These are phyloP conservation scores for Synchiropus splendidus DNA, from an alignment of 2,113 vertebrate genomes.

Conservation along the genomic window DNA sequence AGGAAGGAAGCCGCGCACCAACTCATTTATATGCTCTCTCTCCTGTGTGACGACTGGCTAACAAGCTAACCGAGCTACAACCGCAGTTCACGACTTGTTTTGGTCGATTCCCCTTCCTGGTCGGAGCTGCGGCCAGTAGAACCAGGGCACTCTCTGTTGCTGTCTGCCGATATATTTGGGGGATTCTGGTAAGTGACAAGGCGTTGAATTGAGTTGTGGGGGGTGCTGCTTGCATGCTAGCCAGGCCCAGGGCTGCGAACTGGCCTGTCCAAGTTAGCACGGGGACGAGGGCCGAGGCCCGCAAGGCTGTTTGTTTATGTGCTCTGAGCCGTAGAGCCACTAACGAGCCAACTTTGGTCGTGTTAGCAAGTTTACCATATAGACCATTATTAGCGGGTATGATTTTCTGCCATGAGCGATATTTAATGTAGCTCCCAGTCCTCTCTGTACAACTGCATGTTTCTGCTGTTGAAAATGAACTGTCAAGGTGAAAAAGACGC, in stretches of 20 bases:
- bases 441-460: no score
- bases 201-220: not conserved
- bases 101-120: slow-evolving; percentile 31
- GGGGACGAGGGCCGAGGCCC: slow-evolving; percentile 55
- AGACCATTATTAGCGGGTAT: no score
- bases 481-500: no score
- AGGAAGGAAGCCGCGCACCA: slow-evolving; percentile 56
- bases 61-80: slow-evolving; percentile 34
- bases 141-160: slow-evolving; percentile 10
- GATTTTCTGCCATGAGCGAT: no score
- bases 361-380: not conserved
- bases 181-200: slow-evolving; percentile 54
- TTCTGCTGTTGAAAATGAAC: no score
- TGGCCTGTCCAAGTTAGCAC: slow-evolving; percentile 52
- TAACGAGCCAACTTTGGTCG: not conserved
- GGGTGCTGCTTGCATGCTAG: slow-evolving; percentile 1
- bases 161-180: slow-evolving; percentile 27
- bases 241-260: no score
- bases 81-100: slow-evolving; percentile 9
- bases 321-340: slow-evolving; percentile 3
- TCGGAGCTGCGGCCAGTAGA: slow-evolving; percentile 11
- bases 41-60: slow-evolving; percentile 49
- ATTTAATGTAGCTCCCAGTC: no score
- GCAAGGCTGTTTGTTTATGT: slow-evolving; percentile 44
- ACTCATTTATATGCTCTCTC: slow-evolving; percentile 55